phyloP scores from a whole-genome alignment of 1,140 invertebrate genomes.

The Campodea augens region DNA sequence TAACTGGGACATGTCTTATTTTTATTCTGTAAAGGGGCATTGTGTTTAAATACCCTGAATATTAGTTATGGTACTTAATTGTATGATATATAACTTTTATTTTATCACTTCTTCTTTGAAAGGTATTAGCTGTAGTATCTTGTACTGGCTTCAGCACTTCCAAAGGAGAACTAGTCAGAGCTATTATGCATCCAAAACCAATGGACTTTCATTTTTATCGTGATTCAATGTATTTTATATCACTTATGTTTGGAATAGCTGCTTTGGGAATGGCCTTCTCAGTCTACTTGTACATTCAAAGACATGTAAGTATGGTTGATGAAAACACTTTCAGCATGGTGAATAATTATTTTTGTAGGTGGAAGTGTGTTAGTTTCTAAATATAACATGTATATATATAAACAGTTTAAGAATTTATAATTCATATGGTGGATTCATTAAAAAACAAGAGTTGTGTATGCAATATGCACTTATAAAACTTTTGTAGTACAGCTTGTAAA shows the following conservation, averaged over 20 bases:
- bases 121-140: conserved; percentile 30
- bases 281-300: conserved; percentile 21
- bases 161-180: conserved; percentile 37
- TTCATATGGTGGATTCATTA: no score
- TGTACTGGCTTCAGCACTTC: conserved; percentile 35
- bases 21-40: no score
- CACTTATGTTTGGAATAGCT: conserved; percentile 28
- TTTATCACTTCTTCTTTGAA: no score
- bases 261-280: conserved; percentile 30
- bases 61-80: no score
- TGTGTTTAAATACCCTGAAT: no score
- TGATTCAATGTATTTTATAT: conserved; percentile 32
- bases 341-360: neutral
- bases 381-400: neutral
- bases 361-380: neutral
- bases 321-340: conserved; percentile 3
- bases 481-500: no score
- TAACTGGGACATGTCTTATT: no score
- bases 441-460: no score
- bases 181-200: conserved; percentile 38
- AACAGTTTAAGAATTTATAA: neutral
- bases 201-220: conserved; percentile 36
- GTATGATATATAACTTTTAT: no score
- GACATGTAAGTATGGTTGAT: conserved; percentile 15
- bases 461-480: no score